Conservation (phyloP, 2,888 invertebrate species). For the Gymnocheta viridis region DNA sequence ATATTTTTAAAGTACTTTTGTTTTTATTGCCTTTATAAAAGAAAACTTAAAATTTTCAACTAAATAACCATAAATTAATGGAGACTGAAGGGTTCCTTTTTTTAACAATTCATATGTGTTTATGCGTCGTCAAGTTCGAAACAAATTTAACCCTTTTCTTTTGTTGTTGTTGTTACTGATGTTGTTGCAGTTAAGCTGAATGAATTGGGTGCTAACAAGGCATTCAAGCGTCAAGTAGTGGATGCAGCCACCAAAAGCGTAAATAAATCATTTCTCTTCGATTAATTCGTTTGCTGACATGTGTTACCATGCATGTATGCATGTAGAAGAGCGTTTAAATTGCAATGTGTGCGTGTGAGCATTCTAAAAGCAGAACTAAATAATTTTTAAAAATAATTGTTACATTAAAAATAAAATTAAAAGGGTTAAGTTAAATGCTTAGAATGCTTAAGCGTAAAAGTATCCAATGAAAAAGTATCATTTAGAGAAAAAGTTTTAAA, state of each 20-base stretch:
- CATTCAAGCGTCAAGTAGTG: constrained; percentile 75
- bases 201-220: constrained; percentile 70
- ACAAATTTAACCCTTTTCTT: constrained; percentile 60
- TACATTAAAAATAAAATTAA: neutral
- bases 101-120: constrained; percentile 42
- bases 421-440: neutral
- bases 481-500: too few species aligned
- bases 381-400: constrained; percentile 37
- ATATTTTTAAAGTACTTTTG: neutral
- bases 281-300: constrained; percentile 82
- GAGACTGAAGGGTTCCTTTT: constrained; percentile 60
- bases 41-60: constrained; percentile 37
- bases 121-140: neutral
- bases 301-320: constrained; percentile 75
- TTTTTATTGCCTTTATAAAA: constrained; percentile 41
- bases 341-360: neutral
- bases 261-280: constrained; percentile 83
- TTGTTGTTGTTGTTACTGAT: neutral
- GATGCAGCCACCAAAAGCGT: constrained; percentile 73
- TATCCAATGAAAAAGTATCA: too few species aligned
- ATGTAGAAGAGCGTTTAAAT: constrained; percentile 9
- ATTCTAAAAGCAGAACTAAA: constrained; percentile 53
- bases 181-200: neutral
- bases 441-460: neutral
- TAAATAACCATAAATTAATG: constrained; percentile 68